Base-by-base conservation (phyloP, 2,113 vertebrate species). In the Neotoma lepida region DNA sequence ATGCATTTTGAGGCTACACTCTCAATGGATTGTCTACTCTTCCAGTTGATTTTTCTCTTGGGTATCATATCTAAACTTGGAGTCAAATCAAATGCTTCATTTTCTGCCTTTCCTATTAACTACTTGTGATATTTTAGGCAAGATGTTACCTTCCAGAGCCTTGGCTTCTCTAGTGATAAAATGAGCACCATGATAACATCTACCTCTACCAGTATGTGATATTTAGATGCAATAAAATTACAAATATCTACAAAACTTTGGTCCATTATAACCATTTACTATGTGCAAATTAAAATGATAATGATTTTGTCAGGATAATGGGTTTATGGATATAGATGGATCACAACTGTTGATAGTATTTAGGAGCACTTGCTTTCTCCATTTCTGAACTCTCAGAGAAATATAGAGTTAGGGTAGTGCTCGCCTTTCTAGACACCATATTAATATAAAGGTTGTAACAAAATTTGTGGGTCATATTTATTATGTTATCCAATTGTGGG, bases 111-210 rank as follows among this genome's bases (percentile, higher is more conserved):
- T 87, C 35, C 58, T 20, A 49, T 85, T 95, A 95, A 94, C 17
- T 90, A 95, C 41, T 28, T 54, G 33, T 92, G 63, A 96, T 30
- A 73, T 24, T 56, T 74, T 87, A 51, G 56, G 28, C 15, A 81
- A 88, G 41, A 86, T 61, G 30, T 74, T 80, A 85, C 26, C 26
- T 94, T 96, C 18, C 9, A 71, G 66, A 71, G 14, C 49, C 66
- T 92, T 95, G 35, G 22, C 84, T 88, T 89, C 71, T 86, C 93
- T 24, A 73, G 46, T 84, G 14, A 44, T 94, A 84, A 94, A 94
- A 54, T 93, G 15, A 82, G 35, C 18, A 94, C 44, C 54, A 61
- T 46, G 35, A 20, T 88, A 90, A 49, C 13, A 86, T 4, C 54
- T 95, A 64, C 18, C 10, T 20, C n/a, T 92, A 84, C 30, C 80